phyloP scores from a whole-genome alignment of 2,113 vertebrate species.

The Egretta garzetta region DNA sequence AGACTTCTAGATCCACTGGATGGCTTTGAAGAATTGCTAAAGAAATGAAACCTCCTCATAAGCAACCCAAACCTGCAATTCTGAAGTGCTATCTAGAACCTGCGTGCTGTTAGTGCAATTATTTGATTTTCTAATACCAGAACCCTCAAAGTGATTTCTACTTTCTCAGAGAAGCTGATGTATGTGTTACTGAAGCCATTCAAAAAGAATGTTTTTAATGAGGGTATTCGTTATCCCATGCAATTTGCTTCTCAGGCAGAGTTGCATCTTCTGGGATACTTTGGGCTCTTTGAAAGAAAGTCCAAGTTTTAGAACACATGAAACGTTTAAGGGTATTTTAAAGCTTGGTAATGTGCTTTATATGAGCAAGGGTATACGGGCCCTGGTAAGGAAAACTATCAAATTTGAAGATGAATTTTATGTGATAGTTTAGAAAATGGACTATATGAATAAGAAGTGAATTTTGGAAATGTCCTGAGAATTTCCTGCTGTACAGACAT shows the following conservation, averaged over 20 bases:
- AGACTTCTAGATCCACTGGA: neutral
- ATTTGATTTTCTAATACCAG: neutral
- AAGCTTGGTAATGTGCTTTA: neutral
- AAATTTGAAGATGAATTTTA: neutral
- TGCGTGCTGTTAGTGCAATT: neutral
- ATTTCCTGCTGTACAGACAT: neutral
- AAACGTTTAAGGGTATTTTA: neutral
- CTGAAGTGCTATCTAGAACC: neutral
- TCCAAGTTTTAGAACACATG: neutral
- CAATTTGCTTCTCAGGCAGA: neutral
- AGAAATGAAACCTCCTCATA: neutral
- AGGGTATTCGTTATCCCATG: neutral
- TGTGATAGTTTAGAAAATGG: neutral
- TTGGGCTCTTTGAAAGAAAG: neutral
- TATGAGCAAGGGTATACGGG: neutral
- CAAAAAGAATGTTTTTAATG: neutral
- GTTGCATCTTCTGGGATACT: neutral
- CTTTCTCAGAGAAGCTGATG: neutral
- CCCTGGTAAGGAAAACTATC: neutral
- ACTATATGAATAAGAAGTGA: neutral
- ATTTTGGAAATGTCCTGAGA: neutral
- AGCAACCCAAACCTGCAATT: neutral
- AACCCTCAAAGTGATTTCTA: neutral
- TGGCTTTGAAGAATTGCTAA: neutral
- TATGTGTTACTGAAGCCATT: neutral